Evolutionary conservation across 2,797 vertebrate genomes (phyloP).

Genomic region (Garrulus glandarius): DNA sequence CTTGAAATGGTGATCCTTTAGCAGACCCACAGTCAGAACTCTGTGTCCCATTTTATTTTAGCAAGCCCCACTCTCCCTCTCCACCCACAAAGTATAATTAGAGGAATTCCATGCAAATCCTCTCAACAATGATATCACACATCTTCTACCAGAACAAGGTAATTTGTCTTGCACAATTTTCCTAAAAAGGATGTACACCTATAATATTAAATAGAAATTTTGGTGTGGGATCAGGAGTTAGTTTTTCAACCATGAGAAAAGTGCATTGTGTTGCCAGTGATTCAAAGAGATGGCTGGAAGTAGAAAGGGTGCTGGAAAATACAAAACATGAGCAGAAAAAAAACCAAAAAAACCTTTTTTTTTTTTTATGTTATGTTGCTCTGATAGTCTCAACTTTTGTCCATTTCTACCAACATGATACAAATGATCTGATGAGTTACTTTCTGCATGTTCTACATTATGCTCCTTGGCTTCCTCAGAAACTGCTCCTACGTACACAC

Average conservation of each 20-base stretch:
- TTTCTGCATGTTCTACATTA: background rate
- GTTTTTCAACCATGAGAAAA: background rate
- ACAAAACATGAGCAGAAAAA: background rate
- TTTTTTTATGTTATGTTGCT: background rate
- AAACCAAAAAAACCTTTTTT: accelerated
- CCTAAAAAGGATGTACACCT: background rate
- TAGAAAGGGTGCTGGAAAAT: background rate
- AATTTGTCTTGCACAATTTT: background rate
- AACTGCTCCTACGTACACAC: background rate
- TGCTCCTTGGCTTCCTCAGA: background rate
- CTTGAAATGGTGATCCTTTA: background rate
- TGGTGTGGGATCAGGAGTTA: background rate
- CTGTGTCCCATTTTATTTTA: background rate
- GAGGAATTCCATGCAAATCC: background rate
- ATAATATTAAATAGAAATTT: background rate
- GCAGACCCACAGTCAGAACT: background rate
- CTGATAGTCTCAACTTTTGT: accelerated
- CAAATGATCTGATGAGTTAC: background rate
- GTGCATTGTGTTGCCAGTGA: accelerated
- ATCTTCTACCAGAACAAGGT: background rate
- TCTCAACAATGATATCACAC: background rate
- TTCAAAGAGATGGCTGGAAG: background rate
- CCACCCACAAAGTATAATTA: background rate
- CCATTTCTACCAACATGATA: background rate
- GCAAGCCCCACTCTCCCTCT: background rate